Percentiles rank a stretch among this genome's conserved stretches.
These are phyloP conservation scores for Chloroclysta siterata DNA, from an alignment of 2,888 invertebrate genomes.

Conservation along the genomic window DNA sequence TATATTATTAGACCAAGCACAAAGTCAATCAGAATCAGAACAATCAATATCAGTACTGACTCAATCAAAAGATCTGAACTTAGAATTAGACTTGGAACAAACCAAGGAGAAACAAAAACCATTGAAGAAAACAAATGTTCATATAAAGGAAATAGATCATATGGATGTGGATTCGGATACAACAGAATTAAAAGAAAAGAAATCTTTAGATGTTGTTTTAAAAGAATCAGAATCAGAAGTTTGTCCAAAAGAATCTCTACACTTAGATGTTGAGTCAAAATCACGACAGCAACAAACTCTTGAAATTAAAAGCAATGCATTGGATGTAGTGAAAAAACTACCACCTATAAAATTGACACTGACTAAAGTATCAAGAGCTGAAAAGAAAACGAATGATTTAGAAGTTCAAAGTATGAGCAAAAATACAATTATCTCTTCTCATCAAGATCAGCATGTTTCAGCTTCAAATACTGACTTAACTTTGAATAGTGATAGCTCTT, in stretches of 20 bases:
- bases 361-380: conserved; percentile 31
- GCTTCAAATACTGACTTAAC: conserved; percentile 13
- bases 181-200: conserved; percentile 9
- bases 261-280: conserved; percentile 16
- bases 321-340: conserved; percentile 31
- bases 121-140: conserved; percentile 7
- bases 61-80: conserved; percentile 14
- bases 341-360: conserved; percentile 35
- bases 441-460: conserved; percentile 18
- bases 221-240: conserved; percentile 5
- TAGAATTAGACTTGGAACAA: background rate
- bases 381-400: conserved; percentile 33
- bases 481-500: conserved; percentile 28
- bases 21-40: conserved; percentile 2
- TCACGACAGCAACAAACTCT: conserved; percentile 10
- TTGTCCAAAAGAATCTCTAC: conserved; percentile 2
- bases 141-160: conserved; percentile 1
- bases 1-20: background rate
- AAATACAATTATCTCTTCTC: conserved; percentile 12
- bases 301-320: conserved; percentile 12
- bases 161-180: conserved; percentile 15
- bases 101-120: conserved; percentile 1
- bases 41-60: background rate
- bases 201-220: background rate
- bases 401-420: conserved; percentile 28